Base-by-base conservation (phyloP, 2,888 invertebrate species). In the Chaitophorus viminalis region DNA sequence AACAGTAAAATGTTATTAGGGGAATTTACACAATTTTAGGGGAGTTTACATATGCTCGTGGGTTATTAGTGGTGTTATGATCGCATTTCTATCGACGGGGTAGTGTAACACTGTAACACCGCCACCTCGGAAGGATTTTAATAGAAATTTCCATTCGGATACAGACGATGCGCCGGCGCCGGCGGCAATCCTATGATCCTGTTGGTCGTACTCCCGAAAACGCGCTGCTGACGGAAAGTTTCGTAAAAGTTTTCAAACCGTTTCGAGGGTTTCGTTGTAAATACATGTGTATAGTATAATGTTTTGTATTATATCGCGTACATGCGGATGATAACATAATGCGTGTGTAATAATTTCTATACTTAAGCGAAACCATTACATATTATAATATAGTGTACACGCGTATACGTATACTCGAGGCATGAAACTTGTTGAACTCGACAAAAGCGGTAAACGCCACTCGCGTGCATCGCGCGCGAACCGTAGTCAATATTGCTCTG, bases 221-320 rank as follows among this genome's bases (percentile, higher is more conserved):
- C 60, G 60, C 60, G 25, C 21, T 25, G 60, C 25, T 5, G 25
- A 18, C 60, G 60, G 21, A 77, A 77, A 77, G 52, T 77, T 77
- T 33, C 31, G 31, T 54, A 4, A 33, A 77, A 77, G 77, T 77
- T 77, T 77, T 77, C 46, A 33, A 77, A 54, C 31, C 29, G 60
- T 21, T 21, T 4, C 60, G 21, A 18, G 60, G 6, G 60, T 18
- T n/a, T n/a, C 2, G 21, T 76, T 52, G 46, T 29, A 5, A 3
- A 60, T 18, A 54, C 2, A 54, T 54, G 4, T 18, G 18, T 25
- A 60, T 6, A n/a, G n/a, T n/a, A n/a, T n/a, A n/a, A n/a, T n/a
- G n/a, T n/a, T n/a, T n/a, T n/a, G n/a, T n/a, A 60, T 5, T 6
- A 60, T 60, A 21, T 0, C 4, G 25, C 60, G 60, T 21, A 25